These are phyloP conservation scores for Ceratitis capitata DNA, from an alignment of 1,140 invertebrate genomes.

Conservation along the genomic window DNA sequence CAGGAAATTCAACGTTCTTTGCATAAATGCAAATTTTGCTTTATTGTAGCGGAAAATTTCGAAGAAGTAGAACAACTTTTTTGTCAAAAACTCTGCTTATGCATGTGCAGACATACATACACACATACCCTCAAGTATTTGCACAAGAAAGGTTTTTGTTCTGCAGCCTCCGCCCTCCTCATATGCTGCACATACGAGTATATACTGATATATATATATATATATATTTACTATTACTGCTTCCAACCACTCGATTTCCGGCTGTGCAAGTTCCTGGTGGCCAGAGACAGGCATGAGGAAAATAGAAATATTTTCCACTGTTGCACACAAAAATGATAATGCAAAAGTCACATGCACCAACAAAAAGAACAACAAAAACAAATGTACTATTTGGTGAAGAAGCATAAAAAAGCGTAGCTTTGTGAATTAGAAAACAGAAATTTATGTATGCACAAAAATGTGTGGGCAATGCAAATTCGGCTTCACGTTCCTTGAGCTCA, in stretches of 20 bases:
- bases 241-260: background rate
- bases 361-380: background rate
- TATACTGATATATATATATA: too few species aligned
- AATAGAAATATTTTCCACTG: background rate
- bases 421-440: background rate
- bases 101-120: background rate
- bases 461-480: background rate
- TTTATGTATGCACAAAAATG: too few species aligned
- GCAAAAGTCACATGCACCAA: background rate
- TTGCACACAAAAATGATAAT: background rate
- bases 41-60: background rate
- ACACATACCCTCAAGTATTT: background rate
- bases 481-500: background rate
- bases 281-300: background rate
- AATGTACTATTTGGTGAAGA: background rate
- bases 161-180: background rate
- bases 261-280: background rate
- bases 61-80: background rate
- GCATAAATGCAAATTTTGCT: background rate
- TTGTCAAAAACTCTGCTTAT: too few species aligned
- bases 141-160: background rate
- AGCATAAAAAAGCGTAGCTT: background rate
- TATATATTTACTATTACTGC: background rate
- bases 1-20: background rate
- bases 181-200: too few species aligned